Conservation (phyloP, 2,113 vertebrate genomes). For the Butorides virescens region DNA sequence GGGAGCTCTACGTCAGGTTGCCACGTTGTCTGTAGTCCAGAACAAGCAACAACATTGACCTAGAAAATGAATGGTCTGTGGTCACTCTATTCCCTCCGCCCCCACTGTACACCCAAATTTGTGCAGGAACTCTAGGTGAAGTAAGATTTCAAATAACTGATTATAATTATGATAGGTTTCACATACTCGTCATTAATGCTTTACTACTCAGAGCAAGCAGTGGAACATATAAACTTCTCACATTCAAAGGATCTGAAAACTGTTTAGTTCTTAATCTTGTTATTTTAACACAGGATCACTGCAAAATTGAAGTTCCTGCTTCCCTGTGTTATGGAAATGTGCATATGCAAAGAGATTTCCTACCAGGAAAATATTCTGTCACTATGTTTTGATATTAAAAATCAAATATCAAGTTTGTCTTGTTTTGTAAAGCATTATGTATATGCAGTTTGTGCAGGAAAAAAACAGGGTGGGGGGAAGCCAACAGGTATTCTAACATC, state of each 20-base stretch:
- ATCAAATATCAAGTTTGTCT: background rate
- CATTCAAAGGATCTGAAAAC: background rate
- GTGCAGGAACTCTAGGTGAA: background rate
- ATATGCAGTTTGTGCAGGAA: background rate
- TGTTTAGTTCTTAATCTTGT: background rate
- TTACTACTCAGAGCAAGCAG: background rate
- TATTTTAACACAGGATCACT: background rate
- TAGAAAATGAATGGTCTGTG: background rate
- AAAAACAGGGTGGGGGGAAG: rapidly evolving
- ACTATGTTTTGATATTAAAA: background rate
- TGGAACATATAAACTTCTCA: background rate
- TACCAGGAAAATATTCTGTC: background rate
- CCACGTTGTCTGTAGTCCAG: background rate
- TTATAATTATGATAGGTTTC: background rate
- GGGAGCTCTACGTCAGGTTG: background rate
- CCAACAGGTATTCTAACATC: background rate
- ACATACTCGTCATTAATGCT: background rate
- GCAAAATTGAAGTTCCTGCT: background rate
- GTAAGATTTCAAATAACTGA: background rate
- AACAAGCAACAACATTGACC: background rate
- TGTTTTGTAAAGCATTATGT: background rate
- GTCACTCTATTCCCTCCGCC: background rate
- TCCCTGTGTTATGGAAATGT: background rate
- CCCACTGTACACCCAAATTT: background rate
- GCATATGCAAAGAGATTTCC: background rate